Base-by-base conservation (phyloP, 2,797 vertebrate species). In the Arnoldichthys spilopterus region DNA sequence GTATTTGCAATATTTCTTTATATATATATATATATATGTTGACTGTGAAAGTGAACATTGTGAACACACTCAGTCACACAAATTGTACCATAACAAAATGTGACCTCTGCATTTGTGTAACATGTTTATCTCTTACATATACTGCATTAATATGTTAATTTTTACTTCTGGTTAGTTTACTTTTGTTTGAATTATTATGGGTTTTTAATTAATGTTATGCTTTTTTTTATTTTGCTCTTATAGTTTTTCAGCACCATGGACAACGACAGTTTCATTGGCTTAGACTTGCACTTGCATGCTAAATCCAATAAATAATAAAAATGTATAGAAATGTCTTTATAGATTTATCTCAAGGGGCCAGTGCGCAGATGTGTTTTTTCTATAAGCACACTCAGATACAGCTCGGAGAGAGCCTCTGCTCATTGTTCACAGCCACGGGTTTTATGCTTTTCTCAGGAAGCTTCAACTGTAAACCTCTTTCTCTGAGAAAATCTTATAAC, bases 381-480 rank as follows among this genome's bases (percentile, higher is more conserved):
- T 34, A 22, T 37, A n/a, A 70, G 53, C 28, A 30, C 45, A 30
- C 45, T 67, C 40, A 30, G 26, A 32, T 30, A 11, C 8, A 32
- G 66, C 47, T 51, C 20, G 20, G 16, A 51, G 16, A 51, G 45
- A 28, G 16, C 1, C 28, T 67, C 28, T 13, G 8, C 22, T 15
- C 15, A 53, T 8, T 32, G 15, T 22, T 70, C 67, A 53, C 15
- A 70, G 18, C 6, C 15, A 53, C 5, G 24, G 30, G 28, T 30
- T 54, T 71, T 34, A 71, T 15, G 22, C 49, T 24, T 34, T 20
- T 34, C 20, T 13, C 49, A 69, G 26, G 67, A 69, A 24, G 69
- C 69, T 71, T 34, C 28, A 13, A 54, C 51, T 71, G 49, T 71
- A 56, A 54, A 40, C 30, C 69, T 37, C 16, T 30, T 34, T 71